Evolutionary conservation across 2,888 invertebrate genomes (phyloP), one percentile per base, ranked within the genome.

Genomic region (Punctoribates punctum): DNA sequence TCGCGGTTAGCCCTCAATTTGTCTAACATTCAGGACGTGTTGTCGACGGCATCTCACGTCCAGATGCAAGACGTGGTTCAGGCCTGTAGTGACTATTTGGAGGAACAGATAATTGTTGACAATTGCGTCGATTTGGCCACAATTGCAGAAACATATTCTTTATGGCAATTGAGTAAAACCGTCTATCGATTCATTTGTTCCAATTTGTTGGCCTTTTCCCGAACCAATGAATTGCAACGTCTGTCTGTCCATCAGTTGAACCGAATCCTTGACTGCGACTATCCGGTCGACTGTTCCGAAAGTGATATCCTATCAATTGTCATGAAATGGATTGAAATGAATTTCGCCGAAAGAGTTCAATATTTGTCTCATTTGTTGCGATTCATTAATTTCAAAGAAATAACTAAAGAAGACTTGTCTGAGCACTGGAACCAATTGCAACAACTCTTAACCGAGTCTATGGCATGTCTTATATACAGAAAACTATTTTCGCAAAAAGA

Each of bases 111-210:
- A 9, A 88, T 89, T 82, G 83, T 89, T 77, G 89, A 90, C 75
- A 90, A 90, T 82, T 90, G 90, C 83, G 87, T 89, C n/a, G 89
- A 90, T 81, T 88, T 90, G 78, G 88, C 88, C 0, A 88, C 88
- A 29, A 86, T 90, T 80, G 89, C 90, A 0, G 90, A 90, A 83
- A 87, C 88, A 4, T 90, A 90, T 83, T 88, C 88, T 0, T 84
- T 90, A 75, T 83, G 85, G 75, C 85, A 86, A 72, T 83, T 91
- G 42, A 85, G 87, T 77, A 85, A 62, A 79, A 86, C 87, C 79
- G 88, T 88, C 6, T 89, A 89, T 82, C 86, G 88, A 78, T 90
- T 87, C 82, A 89, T 90, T 81, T 89, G 89, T 81, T 86, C 87
- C 9, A 87, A 88, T 80, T 84, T 90, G 34, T 83, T 87, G 78